Evolutionary conservation across 2,888 invertebrate species (phyloP), one percentile per base, ranked within the genome.

Genomic region (Sarcophaga subvicina): DNA sequence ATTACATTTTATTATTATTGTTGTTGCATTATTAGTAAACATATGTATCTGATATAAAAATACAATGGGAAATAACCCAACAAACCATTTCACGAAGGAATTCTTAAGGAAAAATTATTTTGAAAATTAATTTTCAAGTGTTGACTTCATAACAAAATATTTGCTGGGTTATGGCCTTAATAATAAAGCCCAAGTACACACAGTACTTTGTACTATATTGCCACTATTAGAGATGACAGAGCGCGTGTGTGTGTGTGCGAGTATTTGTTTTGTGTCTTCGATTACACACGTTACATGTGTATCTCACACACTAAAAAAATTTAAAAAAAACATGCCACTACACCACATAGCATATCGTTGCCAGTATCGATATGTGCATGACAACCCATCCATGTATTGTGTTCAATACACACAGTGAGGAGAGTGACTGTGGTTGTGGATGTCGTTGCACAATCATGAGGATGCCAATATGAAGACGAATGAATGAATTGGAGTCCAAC

Each of bases 271-370:
- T 60, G 78, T 75, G 83, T 75, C 80, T 83, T 69, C 80, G 73
- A 60, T 86, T 78, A 70, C 60, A 69, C 63, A 69, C 63, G 70
- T 63, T 77, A 86, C 83, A 86, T 37, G 70, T 86, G 86, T 86
- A 83, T 54, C 54, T 14, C 54, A 77, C 54, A 78, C 17, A 83
- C 77, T 85, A 79, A 80, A 73, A 37, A 37, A 37, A 37, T 6
- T 1, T 6, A 27, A 27, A 27, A 4, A 27, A 27, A 27, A 27
- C 3, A 37, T 62, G 22, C 47, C 22, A 67, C 66, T 62, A 47
- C 49, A 67, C 67, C 60, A 54, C 17, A 37, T 1, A 37, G 37
- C 37, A 54, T 54, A 14, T 49, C 49, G 49, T 49, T 54, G 12
- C 14, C 54, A 54, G 17, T 54, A 17, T 14, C 17, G 14, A 72